Percentiles rank a stretch among this genome's conserved stretches.
Evolutionary conservation across 1,140 invertebrate species (phyloP).

Genomic region (Triops cancriformis): DNA sequence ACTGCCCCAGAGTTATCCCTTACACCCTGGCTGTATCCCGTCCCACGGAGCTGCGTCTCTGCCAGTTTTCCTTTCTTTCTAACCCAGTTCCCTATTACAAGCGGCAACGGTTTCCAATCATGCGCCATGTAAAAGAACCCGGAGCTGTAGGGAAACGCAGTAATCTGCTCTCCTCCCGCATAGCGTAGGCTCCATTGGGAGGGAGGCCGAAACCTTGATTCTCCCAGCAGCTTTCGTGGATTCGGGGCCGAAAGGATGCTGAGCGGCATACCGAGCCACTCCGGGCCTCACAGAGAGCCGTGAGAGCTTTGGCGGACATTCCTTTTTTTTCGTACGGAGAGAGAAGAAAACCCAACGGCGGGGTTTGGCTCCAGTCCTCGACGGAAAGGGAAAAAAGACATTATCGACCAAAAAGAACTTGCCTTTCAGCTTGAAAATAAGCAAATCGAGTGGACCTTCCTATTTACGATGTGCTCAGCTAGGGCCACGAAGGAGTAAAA

Average conservation of each 20-base stretch:
- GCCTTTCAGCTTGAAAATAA: too few species aligned
- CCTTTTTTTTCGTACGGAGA: background rate
- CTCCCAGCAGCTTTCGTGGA: background rate
- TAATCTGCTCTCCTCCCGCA: background rate
- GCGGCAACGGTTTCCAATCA: constrained; percentile 9
- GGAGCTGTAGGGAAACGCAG: background rate
- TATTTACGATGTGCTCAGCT: too few species aligned
- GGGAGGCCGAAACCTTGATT: background rate
- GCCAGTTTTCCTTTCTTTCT: background rate
- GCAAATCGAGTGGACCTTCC: too few species aligned
- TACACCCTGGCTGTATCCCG: background rate
- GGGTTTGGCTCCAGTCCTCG: too few species aligned
- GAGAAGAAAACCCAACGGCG: background rate
- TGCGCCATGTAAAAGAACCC: background rate
- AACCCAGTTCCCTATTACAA: background rate
- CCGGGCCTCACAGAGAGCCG: background rate
- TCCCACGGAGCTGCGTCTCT: background rate
- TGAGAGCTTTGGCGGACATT: background rate
- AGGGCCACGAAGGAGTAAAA: too few species aligned
- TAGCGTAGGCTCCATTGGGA: too few species aligned
- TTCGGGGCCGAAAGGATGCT: background rate
- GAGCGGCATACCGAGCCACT: background rate
- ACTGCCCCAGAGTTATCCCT: background rate
- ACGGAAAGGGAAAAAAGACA: too few species aligned
- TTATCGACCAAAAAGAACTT: too few species aligned